Conservation (phyloP, 2,888 invertebrate species). For the Hipparchia sbordonii region DNA sequence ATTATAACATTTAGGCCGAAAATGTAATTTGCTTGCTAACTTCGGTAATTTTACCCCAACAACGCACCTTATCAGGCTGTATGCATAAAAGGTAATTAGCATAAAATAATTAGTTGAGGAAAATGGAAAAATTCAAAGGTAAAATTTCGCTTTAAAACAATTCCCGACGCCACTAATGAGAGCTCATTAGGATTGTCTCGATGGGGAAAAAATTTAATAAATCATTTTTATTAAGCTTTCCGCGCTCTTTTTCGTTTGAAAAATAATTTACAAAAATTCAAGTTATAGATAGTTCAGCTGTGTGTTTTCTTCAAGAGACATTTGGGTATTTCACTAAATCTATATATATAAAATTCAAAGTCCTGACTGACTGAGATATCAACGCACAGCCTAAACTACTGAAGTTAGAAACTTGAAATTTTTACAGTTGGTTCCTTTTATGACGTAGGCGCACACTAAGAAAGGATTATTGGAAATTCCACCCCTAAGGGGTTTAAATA, state of each 20-base stretch:
- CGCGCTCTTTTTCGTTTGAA: neutral
- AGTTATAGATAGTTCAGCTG: neutral
- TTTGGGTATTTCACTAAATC: too few species aligned
- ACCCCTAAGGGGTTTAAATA: too few species aligned
- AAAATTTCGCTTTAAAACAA: conserved; percentile 30
- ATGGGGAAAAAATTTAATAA: conserved; percentile 16
- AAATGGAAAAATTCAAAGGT: conserved; percentile 17
- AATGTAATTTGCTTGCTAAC: neutral
- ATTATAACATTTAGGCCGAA: neutral
- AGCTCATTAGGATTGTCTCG: conserved; percentile 35
- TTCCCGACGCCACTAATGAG: conserved; percentile 26
- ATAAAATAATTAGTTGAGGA: conserved; percentile 21
- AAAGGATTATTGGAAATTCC: too few species aligned
- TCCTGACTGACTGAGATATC: too few species aligned
- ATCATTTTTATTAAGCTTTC: conserved; percentile 15
- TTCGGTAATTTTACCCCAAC: neutral
- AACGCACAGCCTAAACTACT: too few species aligned
- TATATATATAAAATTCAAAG: too few species aligned
- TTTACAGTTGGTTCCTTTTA: too few species aligned
- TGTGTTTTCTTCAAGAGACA: conserved; percentile 3
- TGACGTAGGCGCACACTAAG: too few species aligned
- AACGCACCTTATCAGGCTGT: conserved; percentile 7
- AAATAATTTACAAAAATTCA: neutral
- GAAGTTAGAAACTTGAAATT: too few species aligned
- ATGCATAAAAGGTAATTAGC: conserved; percentile 18